phyloP scores from a whole-genome alignment of 2,113 vertebrate species.

The Felis catus region DNA sequence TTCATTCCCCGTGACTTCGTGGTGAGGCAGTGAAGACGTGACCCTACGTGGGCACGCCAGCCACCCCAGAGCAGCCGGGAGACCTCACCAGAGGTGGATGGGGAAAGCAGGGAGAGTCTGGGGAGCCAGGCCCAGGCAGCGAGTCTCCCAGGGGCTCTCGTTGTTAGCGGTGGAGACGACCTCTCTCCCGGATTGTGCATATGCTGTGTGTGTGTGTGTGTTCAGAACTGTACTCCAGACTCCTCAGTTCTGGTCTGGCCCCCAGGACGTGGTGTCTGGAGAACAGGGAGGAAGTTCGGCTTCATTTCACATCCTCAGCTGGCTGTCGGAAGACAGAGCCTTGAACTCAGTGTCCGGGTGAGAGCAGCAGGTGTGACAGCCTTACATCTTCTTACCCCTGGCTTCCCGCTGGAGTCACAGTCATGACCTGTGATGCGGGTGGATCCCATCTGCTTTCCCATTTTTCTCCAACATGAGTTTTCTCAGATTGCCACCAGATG shows the following conservation, averaged over 20 bases:
- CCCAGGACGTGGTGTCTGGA: accelerated
- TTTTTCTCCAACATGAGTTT: not conserved
- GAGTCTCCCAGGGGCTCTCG: not conserved
- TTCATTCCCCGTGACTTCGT: accelerated
- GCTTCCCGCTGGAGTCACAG: too few species aligned
- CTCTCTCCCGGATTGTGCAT: accelerated
- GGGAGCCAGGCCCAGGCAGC: accelerated
- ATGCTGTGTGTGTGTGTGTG: accelerated
- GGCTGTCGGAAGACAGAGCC: accelerated
- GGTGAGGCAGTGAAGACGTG: accelerated
- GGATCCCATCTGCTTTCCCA: accelerated
- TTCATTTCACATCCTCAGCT: not conserved
- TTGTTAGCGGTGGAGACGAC: accelerated
- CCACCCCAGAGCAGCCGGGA: accelerated
- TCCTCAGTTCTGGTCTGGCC: not conserved
- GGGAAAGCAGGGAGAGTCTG: not conserved
- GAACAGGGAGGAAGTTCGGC: not conserved
- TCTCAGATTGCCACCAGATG: conserved; percentile 84
- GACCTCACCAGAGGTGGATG: not conserved
- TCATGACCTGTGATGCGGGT: accelerated
- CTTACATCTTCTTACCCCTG: accelerated
- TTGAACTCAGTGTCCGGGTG: accelerated
- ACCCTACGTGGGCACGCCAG: accelerated
- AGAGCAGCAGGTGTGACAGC: too few species aligned
- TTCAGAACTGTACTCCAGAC: not conserved